Evolutionary conservation across 2,888 invertebrate genomes (phyloP).

Genomic region (Dynastes tityus): DNA sequence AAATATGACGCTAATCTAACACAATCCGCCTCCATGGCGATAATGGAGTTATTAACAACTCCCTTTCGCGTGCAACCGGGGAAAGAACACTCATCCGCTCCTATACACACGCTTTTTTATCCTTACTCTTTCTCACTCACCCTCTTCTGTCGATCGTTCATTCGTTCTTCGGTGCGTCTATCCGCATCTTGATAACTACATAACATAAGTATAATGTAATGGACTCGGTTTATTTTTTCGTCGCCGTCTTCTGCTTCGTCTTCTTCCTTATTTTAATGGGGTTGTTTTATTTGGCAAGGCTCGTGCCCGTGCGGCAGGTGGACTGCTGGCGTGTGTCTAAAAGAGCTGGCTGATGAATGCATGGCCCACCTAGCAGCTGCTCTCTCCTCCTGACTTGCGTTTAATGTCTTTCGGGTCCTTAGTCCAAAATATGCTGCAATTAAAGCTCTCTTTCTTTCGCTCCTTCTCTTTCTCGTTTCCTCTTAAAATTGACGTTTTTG

Average conservation of each 20-base stretch:
- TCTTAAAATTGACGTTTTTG: constrained; percentile 37
- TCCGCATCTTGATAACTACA: constrained; percentile 45
- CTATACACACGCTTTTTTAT: constrained; percentile 24
- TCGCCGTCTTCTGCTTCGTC: constrained; percentile 37
- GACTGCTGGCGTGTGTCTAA: constrained; percentile 73
- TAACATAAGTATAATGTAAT: constrained; percentile 48
- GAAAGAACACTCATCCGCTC: constrained; percentile 39
- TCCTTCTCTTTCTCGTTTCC: constrained; percentile 29
- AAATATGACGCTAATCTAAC: constrained; percentile 43
- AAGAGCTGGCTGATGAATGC: constrained; percentile 61
- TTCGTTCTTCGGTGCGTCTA: constrained; percentile 40
- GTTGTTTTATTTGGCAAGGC: constrained; percentile 62
- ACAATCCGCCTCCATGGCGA: constrained; percentile 35
- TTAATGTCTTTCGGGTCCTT: constrained; percentile 55
- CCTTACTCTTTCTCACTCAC: constrained; percentile 40
- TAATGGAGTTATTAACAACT: constrained; percentile 47
- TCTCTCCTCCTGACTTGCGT: constrained; percentile 55
- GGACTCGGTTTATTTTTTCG: constrained; percentile 50
- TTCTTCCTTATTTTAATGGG: constrained; percentile 54
- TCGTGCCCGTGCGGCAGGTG: constrained; percentile 63
- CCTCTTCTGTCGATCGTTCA: constrained; percentile 21
- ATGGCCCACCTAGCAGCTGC: constrained; percentile 59
- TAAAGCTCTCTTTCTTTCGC: constrained; percentile 58
- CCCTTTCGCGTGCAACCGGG: constrained; percentile 41
- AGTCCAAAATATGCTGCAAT: constrained; percentile 59